These are phyloP conservation scores for Oreohelix idahoensis DNA, from an alignment of 1,140 invertebrate species.

Conservation along the genomic window DNA sequence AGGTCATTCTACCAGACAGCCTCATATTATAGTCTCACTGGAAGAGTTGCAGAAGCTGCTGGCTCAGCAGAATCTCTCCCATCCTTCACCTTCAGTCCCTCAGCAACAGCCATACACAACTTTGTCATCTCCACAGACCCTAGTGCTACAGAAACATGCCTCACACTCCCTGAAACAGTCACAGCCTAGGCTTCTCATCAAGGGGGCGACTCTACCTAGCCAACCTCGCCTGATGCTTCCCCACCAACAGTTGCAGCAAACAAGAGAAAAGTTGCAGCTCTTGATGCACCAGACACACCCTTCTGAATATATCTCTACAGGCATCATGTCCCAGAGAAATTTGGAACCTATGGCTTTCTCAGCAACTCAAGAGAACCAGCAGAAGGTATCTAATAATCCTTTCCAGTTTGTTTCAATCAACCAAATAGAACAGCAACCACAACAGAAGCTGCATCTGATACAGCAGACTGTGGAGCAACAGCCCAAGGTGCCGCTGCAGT, in stretches of 20 bases:
- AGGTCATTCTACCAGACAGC: neutral
- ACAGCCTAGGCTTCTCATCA: slow-evolving; percentile 7
- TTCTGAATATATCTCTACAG: neutral
- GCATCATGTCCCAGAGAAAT: neutral
- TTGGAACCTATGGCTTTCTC: neutral
- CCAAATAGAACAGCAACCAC: neutral
- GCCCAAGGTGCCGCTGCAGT: neutral
- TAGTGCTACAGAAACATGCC: slow-evolving; percentile 17
- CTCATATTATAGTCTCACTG: slow-evolving; percentile 29
- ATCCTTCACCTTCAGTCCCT: neutral
- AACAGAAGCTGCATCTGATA: neutral
- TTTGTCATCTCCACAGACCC: neutral
- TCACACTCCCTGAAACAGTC: neutral
- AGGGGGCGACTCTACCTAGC: neutral
- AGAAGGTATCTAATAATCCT: neutral
- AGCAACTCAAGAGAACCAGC: neutral
- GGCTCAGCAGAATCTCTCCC: slow-evolving; percentile 16
- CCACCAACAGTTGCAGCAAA: slow-evolving; percentile 7
- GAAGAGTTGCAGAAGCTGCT: slow-evolving; percentile 36
- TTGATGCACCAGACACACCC: slow-evolving; percentile 4
- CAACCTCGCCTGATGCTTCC: neutral
- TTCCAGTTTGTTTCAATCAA: neutral
- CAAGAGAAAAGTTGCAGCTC: neutral
- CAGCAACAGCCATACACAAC: neutral
- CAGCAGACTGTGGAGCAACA: neutral